phyloP scores from a whole-genome alignment of 2,113 vertebrate genomes.

The rat (Rattus norvegicus) region DNA sequence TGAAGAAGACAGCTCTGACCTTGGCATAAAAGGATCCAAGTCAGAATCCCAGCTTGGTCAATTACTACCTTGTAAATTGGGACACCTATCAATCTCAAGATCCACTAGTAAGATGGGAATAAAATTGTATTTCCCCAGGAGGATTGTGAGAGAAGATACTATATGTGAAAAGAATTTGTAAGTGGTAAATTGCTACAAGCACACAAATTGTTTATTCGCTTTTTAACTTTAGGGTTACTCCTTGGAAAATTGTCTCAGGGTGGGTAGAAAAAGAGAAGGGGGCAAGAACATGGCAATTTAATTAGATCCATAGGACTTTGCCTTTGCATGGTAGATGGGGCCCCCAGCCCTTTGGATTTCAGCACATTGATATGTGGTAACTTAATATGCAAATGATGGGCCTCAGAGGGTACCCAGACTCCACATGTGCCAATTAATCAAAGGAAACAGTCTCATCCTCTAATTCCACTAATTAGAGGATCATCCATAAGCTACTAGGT shows the following conservation, averaged over 20 bases:
- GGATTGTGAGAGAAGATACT: conserved; percentile 40
- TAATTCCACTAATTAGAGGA: conserved; percentile 82
- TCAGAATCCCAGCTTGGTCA: conserved; percentile 63
- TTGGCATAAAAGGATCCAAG: conserved; percentile 43
- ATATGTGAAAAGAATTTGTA: conserved; percentile 59
- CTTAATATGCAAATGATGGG: conserved; percentile 75
- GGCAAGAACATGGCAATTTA: conserved; percentile 56
- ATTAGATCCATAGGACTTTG: conserved; percentile 80
- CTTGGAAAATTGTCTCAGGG: conserved; percentile 67
- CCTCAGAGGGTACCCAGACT: conserved; percentile 70
- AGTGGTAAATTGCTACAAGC: conserved; percentile 55
- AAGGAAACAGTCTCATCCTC: conserved; percentile 76
- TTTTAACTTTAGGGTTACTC: conserved; percentile 57
- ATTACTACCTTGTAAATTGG: conserved; percentile 53
- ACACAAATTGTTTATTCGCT: conserved; percentile 55
- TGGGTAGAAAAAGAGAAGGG: conserved; percentile 47
- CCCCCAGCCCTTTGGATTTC: conserved; percentile 49
- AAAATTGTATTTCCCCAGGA: conserved; percentile 42
- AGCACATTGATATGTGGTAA: conserved; percentile 64
- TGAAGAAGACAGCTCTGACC: conserved; percentile 18
- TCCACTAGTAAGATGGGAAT: conserved; percentile 48
- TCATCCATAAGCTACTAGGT: conserved; percentile 75
- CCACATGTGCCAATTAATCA: conserved; percentile 81
- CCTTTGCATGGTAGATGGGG: conserved; percentile 40
- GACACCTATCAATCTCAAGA: conserved; percentile 54